Evolutionary conservation across 1,140 invertebrate genomes (phyloP).

Genomic region (Drosophila sp.): DNA sequence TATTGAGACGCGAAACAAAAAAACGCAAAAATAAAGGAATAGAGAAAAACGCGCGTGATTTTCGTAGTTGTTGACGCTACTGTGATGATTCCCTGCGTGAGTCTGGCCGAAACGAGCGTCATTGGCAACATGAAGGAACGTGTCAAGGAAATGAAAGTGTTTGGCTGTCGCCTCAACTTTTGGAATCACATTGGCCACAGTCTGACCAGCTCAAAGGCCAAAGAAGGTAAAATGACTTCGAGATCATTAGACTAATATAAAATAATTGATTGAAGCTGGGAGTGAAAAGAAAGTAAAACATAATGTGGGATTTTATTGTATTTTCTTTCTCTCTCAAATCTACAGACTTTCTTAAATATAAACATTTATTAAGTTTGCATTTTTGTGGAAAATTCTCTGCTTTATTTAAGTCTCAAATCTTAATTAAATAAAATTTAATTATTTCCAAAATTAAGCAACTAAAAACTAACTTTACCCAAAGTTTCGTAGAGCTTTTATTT

Average conservation of each 20-base stretch:
- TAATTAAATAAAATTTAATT: too few relatives aligned
- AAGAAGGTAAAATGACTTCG: slow-evolving; percentile 66
- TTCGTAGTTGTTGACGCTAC: slow-evolving; percentile 29
- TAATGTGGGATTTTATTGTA: too few relatives aligned
- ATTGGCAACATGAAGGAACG: slow-evolving; percentile 85
- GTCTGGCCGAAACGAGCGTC: slow-evolving; percentile 84
- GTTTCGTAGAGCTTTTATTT: neutral
- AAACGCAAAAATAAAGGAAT: slow-evolving; percentile 13
- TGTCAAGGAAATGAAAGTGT: slow-evolving; percentile 85
- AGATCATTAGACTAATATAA: neutral
- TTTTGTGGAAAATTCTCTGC: too few relatives aligned
- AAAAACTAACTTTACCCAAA: too few relatives aligned
- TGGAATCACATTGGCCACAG: slow-evolving; percentile 84
- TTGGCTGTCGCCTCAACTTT: slow-evolving; percentile 84
- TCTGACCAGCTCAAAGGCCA: slow-evolving; percentile 83
- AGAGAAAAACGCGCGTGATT: slow-evolving; percentile 33
- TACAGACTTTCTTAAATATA: too few relatives aligned
- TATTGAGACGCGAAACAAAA: slow-evolving; percentile 20
- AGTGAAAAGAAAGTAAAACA: neutral
- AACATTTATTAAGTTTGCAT: too few relatives aligned
- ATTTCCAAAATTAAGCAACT: too few relatives aligned
- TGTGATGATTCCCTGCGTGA: slow-evolving; percentile 85
- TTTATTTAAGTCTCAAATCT: too few relatives aligned
- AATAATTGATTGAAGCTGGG: neutral
- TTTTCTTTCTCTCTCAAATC: too few relatives aligned